These are phyloP conservation scores for Streblospio benedicti DNA, from an alignment of 1,140 invertebrate species.

Conservation along the genomic window DNA sequence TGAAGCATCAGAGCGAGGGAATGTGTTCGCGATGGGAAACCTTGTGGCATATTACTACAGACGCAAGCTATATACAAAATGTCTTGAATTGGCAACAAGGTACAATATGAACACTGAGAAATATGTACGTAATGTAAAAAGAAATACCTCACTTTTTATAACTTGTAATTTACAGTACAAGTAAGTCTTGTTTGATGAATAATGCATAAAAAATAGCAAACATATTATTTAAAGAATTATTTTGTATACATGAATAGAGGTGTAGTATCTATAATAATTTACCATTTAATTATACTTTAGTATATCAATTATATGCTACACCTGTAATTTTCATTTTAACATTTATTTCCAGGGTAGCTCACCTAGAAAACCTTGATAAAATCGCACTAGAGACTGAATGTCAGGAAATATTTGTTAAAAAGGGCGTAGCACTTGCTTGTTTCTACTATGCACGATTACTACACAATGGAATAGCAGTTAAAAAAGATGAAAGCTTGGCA, in stretches of 20 bases:
- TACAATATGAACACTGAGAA: too few species aligned
- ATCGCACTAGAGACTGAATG: slow-evolving; percentile 41
- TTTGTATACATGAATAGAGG: too few species aligned
- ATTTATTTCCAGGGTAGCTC: slow-evolving; percentile 34
- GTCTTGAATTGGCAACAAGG: slow-evolving; percentile 41
- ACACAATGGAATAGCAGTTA: slow-evolving; percentile 32
- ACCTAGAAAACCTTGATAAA: slow-evolving; percentile 31
- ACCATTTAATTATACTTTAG: too few species aligned
- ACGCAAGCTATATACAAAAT: slow-evolving; percentile 44
- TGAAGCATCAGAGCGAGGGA: slow-evolving; percentile 42
- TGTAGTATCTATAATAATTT: too few species aligned
- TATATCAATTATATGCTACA: too few species aligned
- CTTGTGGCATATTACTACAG: slow-evolving; percentile 42
- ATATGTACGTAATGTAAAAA: too few species aligned
- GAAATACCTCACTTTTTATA: too few species aligned
- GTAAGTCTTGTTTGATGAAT: too few species aligned
- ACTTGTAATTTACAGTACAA: too few species aligned
- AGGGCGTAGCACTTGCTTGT: slow-evolving; percentile 42
- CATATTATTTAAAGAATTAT: too few species aligned
- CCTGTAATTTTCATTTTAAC: too few species aligned
- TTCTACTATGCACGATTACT: slow-evolving; percentile 45
- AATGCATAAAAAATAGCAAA: too few species aligned
- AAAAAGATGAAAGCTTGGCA: slow-evolving; percentile 30
- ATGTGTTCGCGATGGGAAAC: slow-evolving; percentile 48
- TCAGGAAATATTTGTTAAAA: slow-evolving; percentile 35